phyloP scores from a whole-genome alignment of 2,113 vertebrate species.

The Tragelaphus strepsiceros region DNA sequence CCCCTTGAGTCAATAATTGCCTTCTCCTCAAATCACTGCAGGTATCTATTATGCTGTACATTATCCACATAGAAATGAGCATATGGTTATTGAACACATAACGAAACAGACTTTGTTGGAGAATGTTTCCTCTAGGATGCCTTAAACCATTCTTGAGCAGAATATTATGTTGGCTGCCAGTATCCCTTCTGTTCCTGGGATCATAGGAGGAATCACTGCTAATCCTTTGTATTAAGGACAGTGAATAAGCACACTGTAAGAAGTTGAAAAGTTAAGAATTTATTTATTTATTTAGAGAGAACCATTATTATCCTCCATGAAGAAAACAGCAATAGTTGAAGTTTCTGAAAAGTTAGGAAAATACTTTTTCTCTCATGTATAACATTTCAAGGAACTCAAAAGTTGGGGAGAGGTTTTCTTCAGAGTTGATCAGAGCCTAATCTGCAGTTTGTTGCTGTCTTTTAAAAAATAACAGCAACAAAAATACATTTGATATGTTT shows the following conservation, averaged over 20 bases:
- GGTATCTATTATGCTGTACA: slow-evolving; percentile 52
- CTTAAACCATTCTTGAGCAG: slow-evolving; percentile 40
- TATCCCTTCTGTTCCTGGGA: background rate
- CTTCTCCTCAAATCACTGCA: slow-evolving; percentile 37
- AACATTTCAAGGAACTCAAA: background rate
- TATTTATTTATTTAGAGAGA: slow-evolving; percentile 2
- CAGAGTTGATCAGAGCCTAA: background rate
- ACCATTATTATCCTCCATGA: background rate
- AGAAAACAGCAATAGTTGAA: background rate
- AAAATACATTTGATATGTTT: background rate
- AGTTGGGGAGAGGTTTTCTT: background rate
- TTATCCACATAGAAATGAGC: slow-evolving; percentile 26
- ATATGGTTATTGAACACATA: slow-evolving; percentile 55
- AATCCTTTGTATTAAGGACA: background rate
- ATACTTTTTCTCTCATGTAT: background rate
- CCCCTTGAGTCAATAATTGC: slow-evolving; percentile 39
- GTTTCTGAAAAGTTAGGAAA: background rate
- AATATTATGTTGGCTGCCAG: background rate
- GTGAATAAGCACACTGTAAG: background rate
- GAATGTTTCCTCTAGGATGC: slow-evolving; percentile 58
- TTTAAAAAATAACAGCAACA: background rate
- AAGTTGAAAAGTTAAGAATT: background rate
- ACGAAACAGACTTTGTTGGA: background rate
- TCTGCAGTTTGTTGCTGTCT: background rate
- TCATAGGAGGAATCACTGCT: background rate